A percentile compares a stretch with the other conserved stretches of the same genome.
Evolutionary conservation across 2,888 invertebrate genomes (phyloP).

Genomic region (Neoscelio sp.): DNA sequence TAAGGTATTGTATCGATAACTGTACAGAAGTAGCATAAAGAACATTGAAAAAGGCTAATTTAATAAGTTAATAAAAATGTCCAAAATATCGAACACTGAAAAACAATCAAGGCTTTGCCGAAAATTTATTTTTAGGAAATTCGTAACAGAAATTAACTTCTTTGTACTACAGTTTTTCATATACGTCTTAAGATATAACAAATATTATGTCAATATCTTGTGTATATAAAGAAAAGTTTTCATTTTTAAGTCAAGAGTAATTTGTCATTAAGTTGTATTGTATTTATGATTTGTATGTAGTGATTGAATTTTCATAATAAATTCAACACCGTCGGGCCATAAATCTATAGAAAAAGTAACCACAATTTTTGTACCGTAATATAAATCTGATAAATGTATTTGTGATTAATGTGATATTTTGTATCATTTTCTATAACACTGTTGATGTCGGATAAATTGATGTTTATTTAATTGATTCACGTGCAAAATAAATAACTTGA

Average conservation of each 20-base stretch:
- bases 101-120: neutral
- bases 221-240: neutral
- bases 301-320: neutral
- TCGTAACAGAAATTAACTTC: neutral
- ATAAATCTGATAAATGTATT: constrained; percentile 14
- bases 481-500: no score
- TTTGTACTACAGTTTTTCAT: neutral
- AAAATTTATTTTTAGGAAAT: neutral
- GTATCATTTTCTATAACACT: constrained; percentile 44
- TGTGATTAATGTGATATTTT: constrained; percentile 52
- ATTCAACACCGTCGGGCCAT: neutral
- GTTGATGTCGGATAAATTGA: constrained; percentile 31
- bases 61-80: neutral
- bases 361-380: constrained; percentile 15
- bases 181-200: neutral
- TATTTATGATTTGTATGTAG: neutral
- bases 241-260: neutral
- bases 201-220: neutral
- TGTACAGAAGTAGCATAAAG: constrained; percentile 12
- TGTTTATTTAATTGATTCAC: constrained; percentile 2
- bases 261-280: neutral
- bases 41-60: neutral
- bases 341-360: constrained; percentile 9
- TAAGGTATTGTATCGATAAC: constrained; percentile 9
- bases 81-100: neutral